Evolutionary conservation across 2,797 vertebrate genomes (phyloP).

Genomic region (Gambelia wislizenii): DNA sequence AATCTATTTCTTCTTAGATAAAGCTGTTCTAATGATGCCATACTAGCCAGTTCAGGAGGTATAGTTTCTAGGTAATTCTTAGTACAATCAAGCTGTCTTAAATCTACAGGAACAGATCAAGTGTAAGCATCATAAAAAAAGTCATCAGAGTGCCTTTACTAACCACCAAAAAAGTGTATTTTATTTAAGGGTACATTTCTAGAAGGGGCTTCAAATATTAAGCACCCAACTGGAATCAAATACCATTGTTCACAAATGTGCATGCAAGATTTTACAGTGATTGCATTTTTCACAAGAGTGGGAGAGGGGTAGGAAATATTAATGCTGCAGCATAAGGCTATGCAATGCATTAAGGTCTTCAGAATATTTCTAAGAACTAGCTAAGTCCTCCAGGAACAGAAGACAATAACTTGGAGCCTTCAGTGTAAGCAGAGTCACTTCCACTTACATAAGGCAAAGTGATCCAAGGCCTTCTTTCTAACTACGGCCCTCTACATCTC

Average conservation of each 20-base stretch:
- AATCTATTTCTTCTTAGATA: slow-evolving; percentile 89
- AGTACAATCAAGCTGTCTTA: slow-evolving; percentile 87
- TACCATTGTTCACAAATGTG: not conserved
- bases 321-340: not conserved
- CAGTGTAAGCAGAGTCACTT: not conserved
- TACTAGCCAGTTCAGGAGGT: slow-evolving; percentile 81
- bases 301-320: not conserved
- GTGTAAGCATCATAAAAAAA: not conserved
- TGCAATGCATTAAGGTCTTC: not conserved
- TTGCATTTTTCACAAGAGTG: not conserved
- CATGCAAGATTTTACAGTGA: not conserved
- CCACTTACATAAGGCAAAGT: not conserved
- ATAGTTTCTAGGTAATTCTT: slow-evolving; percentile 85
- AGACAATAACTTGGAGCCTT: not conserved
- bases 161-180: not conserved
- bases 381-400: no score
- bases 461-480: not conserved
- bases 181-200: not conserved
- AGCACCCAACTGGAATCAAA: not conserved
- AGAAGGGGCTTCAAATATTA: not conserved
- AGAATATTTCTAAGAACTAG: not conserved
- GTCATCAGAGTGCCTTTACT: not conserved
- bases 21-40: slow-evolving; percentile 87
- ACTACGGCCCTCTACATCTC: no score
- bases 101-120: slow-evolving; percentile 70